Conservation (phyloP, 92 coral and sea anemone genomes). For the Hydrozoanthus gracilis region DNA sequence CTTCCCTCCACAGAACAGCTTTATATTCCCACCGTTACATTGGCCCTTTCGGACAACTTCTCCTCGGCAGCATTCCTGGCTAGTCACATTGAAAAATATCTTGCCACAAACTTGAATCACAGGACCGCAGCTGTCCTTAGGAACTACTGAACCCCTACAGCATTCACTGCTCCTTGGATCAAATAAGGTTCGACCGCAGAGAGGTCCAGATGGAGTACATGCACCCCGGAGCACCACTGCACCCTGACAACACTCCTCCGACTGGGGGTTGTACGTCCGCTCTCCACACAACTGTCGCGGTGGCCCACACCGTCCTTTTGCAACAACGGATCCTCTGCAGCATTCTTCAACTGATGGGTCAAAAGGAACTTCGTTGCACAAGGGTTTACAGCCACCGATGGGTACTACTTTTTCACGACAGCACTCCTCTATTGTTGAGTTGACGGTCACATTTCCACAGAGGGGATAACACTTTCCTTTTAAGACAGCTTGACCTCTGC, state of each 20-base stretch:
- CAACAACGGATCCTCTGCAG: constrained; percentile 38
- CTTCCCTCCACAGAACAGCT: not conserved
- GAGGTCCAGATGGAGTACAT: constrained; percentile 22
- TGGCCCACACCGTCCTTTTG: constrained; percentile 28
- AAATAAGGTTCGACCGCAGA: constrained; percentile 23
- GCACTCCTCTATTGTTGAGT: constrained; percentile 25
- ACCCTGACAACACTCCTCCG: constrained; percentile 31
- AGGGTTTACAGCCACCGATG: not conserved
- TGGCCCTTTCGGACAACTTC: constrained; percentile 9
- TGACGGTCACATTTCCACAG: constrained; percentile 29
- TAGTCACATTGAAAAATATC: not conserved
- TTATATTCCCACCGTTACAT: not conserved
- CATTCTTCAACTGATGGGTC: constrained; percentile 5
- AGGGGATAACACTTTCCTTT: constrained; percentile 21
- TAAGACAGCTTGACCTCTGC: not conserved
- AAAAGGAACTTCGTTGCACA: not conserved
- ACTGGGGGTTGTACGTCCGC: constrained; percentile 25
- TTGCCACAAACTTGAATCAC: constrained; percentile 20
- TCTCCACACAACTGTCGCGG: constrained; percentile 31
- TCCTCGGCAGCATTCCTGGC: constrained; percentile 34
- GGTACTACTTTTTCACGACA: constrained; percentile 30
- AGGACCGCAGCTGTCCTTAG: constrained; percentile 13
- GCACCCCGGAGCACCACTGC: constrained; percentile 19
- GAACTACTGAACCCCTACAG: constrained; percentile 41
- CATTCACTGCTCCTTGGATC: constrained; percentile 28